phyloP scores from a whole-genome alignment of 2,797 vertebrate species.

The Acanthiza pusilla region DNA sequence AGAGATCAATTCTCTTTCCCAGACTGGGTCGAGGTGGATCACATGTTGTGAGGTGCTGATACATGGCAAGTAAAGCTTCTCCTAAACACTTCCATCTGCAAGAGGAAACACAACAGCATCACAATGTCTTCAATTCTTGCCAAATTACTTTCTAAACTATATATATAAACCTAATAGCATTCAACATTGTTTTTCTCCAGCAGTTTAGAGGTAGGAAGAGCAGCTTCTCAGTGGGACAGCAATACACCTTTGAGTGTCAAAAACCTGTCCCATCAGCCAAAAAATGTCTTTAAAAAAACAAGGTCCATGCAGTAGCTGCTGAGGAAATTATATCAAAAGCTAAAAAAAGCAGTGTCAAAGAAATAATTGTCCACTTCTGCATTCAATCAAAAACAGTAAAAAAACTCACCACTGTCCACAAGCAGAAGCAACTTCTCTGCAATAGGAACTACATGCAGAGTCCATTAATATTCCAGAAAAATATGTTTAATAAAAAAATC shows the following conservation, averaged over 20 bases:
- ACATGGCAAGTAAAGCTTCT: conserved; percentile 90
- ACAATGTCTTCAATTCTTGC: neutral
- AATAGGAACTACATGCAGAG: neutral
- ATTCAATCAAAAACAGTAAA: neutral
- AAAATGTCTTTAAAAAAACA: neutral
- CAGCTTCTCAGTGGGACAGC: neutral
- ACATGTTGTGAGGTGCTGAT: conserved; percentile 89
- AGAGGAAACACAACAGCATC: neutral
- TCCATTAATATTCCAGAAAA: neutral
- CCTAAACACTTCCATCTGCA: conserved; percentile 94
- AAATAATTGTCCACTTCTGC: neutral
- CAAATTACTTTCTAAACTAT: neutral
- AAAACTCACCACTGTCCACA: neutral
- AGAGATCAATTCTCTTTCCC: conserved; percentile 88
- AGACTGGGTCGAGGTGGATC: conserved; percentile 89
- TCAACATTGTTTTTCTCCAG: neutral
- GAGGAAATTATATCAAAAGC: neutral
- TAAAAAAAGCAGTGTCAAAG: neutral
- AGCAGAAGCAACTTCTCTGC: neutral
- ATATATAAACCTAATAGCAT: neutral
- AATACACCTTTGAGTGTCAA: neutral
- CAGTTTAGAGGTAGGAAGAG: neutral
- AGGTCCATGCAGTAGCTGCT: neutral
- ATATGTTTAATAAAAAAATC: neutral
- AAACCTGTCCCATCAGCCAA: neutral